phyloP scores from a whole-genome alignment of 1,140 invertebrate genomes.

The Bombyx mori region DNA sequence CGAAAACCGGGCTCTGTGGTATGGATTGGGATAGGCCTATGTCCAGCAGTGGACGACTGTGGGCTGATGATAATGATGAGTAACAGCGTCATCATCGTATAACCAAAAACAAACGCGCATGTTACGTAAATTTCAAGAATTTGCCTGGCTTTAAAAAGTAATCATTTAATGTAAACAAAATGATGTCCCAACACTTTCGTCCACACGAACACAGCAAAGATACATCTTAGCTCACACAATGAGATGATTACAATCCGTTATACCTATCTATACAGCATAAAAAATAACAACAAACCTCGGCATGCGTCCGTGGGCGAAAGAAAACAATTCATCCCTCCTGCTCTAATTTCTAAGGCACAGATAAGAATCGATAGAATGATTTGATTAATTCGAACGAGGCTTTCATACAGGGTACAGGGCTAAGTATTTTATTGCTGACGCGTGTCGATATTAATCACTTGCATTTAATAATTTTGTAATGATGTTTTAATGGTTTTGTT shows the following conservation, averaged over 20 bases:
- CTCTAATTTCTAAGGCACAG: constrained; percentile 62
- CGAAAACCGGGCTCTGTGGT: too few species aligned
- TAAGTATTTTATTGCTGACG: constrained; percentile 62
- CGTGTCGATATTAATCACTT: constrained; percentile 63
- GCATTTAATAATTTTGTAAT: constrained; percentile 58
- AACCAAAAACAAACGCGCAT: too few species aligned
- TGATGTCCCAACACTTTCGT: neutral
- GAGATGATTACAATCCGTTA: constrained; percentile 68
- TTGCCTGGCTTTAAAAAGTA: too few species aligned
- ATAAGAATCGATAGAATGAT: constrained; percentile 61
- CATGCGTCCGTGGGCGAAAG: constrained; percentile 58
- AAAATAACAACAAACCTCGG: constrained; percentile 46
- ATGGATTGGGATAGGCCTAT: too few species aligned
- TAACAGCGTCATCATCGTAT: too few species aligned
- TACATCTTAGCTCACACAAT: constrained; percentile 62
- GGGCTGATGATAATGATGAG: too few species aligned
- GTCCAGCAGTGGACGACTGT: too few species aligned
- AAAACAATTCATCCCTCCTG: constrained; percentile 64
- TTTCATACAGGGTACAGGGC: constrained; percentile 51
- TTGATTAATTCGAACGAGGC: constrained; percentile 66
- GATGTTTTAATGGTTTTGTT: constrained; percentile 47
- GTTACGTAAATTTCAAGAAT: too few species aligned
- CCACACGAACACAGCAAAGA: constrained; percentile 23
- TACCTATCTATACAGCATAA: constrained; percentile 43
- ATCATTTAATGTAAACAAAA: too few species aligned